A percentile compares a stretch with the other conserved stretches of the same genome.
phyloP scores from a whole-genome alignment of 2,888 invertebrate species.

The Nesidiocoris tenuis region DNA sequence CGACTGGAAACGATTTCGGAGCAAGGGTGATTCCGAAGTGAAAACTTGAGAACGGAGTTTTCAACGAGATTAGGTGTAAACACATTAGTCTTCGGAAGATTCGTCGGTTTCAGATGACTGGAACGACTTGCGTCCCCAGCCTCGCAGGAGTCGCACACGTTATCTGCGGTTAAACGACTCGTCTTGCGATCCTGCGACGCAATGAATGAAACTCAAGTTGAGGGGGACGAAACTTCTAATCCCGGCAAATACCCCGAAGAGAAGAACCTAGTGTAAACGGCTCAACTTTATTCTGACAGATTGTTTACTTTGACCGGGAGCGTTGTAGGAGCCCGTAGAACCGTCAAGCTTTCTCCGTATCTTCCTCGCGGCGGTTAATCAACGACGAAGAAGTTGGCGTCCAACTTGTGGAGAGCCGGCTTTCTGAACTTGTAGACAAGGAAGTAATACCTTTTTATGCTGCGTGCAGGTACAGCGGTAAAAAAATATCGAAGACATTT shows the following conservation, averaged over 20 bases:
- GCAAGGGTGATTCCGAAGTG: slow-evolving; percentile 1
- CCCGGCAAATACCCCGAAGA: slow-evolving; percentile 30
- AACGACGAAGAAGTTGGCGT: neutral
- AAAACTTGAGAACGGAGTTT: neutral
- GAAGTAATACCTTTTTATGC: neutral
- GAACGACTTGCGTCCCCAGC: neutral
- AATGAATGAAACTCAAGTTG: neutral
- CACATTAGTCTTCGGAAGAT: neutral
- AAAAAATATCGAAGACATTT: neutral
- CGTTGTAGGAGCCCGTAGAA: neutral
- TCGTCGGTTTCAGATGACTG: neutral
- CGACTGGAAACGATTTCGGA: slow-evolving; percentile 7
- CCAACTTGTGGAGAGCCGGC: neutral
- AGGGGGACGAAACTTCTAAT: slow-evolving; percentile 23
- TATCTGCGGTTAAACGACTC: neutral
- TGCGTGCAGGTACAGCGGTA: neutral
- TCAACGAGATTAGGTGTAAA: neutral
- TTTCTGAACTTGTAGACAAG: neutral
- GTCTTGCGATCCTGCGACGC: neutral
- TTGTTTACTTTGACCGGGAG: slow-evolving; percentile 38
- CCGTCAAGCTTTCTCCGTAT: neutral
- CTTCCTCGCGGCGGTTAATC: neutral
- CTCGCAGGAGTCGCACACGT: neutral
- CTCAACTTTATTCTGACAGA: slow-evolving; percentile 39
- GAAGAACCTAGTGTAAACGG: slow-evolving; percentile 21